Percentiles rank a stretch among this genome's conserved stretches.
Evolutionary conservation across 2,888 invertebrate species (phyloP).

Genomic region (Nymphalis urticae): DNA sequence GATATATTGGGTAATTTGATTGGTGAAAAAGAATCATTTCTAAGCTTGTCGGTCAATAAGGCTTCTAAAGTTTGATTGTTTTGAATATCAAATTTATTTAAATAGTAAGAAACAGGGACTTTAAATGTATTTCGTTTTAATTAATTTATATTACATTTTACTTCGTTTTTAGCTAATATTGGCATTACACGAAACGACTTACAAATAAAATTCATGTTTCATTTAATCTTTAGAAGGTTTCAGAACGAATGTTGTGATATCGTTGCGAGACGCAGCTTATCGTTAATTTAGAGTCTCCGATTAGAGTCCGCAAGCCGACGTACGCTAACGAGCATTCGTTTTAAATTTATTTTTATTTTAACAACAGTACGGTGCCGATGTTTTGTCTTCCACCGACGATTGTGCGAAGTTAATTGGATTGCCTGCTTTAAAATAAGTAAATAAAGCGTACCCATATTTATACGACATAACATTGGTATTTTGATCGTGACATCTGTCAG

Average conservation of each 20-base stretch:
- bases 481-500: conserved; percentile 30
- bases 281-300: conserved; percentile 78
- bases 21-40: no score
- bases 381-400: conserved; percentile 73
- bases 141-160: neutral
- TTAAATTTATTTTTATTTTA: conserved; percentile 71
- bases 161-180: neutral
- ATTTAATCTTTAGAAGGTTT: conserved; percentile 69
- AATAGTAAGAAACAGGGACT: no score
- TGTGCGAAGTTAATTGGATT: conserved; percentile 74
- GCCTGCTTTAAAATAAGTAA: conserved; percentile 36
- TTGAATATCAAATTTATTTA: no score
- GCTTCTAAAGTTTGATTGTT: no score
- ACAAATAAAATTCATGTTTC: conserved; percentile 69
- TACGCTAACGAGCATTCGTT: conserved; percentile 78
- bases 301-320: conserved; percentile 73
- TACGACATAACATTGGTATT: conserved; percentile 16
- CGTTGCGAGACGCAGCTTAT: conserved; percentile 72
- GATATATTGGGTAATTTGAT: no score
- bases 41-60: no score
- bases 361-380: conserved; percentile 70
- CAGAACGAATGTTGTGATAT: conserved; percentile 75
- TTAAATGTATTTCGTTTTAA: no score
- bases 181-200: conserved; percentile 53
- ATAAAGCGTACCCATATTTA: conserved; percentile 37